Conservation (phyloP, 2,797 vertebrate genomes). For the Pangasius macronema region DNA sequence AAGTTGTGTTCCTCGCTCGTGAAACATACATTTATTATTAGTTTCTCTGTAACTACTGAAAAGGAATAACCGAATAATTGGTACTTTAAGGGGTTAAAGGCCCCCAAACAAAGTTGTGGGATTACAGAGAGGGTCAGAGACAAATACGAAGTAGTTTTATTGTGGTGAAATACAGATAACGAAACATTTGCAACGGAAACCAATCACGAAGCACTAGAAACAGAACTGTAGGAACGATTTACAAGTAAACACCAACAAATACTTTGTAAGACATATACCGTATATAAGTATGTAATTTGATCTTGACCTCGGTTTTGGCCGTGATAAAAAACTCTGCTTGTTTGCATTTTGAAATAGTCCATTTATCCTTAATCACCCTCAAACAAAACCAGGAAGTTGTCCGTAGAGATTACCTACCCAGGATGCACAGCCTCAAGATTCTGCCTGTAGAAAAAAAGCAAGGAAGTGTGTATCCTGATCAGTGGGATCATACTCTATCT, state of each 20-base stretch:
- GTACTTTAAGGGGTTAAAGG: neutral
- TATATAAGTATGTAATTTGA: neutral
- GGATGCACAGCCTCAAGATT: conserved; percentile 67
- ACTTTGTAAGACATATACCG: neutral
- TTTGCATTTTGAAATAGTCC: neutral
- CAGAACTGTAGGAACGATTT: neutral
- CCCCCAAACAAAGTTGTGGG: no score
- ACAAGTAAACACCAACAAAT: neutral
- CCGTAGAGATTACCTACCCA: conserved; percentile 75
- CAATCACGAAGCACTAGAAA: neutral
- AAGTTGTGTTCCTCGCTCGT: neutral
- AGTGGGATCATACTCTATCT: neutral
- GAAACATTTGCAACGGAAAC: neutral
- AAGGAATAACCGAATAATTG: neutral
- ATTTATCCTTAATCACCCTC: conserved; percentile 37
- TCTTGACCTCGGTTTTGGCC: neutral
- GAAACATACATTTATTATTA: neutral
- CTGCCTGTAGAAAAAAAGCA: conserved; percentile 45
- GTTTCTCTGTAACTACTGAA: neutral
- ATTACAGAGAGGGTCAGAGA: neutral
- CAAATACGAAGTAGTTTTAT: neutral
- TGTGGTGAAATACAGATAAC: neutral
- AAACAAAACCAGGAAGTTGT: conserved; percentile 81
- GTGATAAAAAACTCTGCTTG: neutral
- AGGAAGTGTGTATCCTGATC: conserved; percentile 46